Base-by-base conservation (phyloP, 2,888 invertebrate genomes). In the Amiota communis region DNA sequence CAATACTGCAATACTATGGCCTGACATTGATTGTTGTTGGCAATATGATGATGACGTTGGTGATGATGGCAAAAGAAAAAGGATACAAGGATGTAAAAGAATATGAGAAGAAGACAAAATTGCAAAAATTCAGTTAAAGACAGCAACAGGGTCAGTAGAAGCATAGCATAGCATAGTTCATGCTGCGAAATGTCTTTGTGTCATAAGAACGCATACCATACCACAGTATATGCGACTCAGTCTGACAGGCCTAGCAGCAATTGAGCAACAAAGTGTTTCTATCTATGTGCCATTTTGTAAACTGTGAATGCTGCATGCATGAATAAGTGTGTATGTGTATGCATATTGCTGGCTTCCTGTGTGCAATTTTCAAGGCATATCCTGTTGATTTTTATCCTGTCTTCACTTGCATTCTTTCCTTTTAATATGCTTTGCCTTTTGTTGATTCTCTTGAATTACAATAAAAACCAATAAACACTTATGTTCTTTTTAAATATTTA, bases 351-450 rank as follows among this genome's bases (percentile, higher is more conserved):
- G 10, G 13, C 48, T 17, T 65, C 65, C 65, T 47, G 65, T 65
- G 48, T 17, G 10, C 65, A 49, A 49, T 70, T 64, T 71, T 51
- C 49, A 36, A 36, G 49, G 17, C 23, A 20, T 49, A 59, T 70
- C 70, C 70, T 59, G 70, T 70, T 56, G 61, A 17, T 49, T 70
- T 61, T 70, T 59, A 4, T 68, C 36, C 51, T 61, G 48, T n/a
- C 59, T 59, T 20, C 23, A 59, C 15, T 59, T 59, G 59, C 59
- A 20, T 59, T 15, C 20, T 20, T 15, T 20, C 59, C 20, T 59
- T 17, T 8, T 49, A 15, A 15, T 36, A 20, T 36, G 13, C 10
- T n/a, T 36, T 17, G 10, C 51, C 12, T 53, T 53, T 53, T 53
- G 51, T 20, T 68, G n/a, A 23, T 9, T 53, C 23, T 51, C 11